Conservation (phyloP, 1,140 invertebrate genomes). For the Hestina assimilis region DNA sequence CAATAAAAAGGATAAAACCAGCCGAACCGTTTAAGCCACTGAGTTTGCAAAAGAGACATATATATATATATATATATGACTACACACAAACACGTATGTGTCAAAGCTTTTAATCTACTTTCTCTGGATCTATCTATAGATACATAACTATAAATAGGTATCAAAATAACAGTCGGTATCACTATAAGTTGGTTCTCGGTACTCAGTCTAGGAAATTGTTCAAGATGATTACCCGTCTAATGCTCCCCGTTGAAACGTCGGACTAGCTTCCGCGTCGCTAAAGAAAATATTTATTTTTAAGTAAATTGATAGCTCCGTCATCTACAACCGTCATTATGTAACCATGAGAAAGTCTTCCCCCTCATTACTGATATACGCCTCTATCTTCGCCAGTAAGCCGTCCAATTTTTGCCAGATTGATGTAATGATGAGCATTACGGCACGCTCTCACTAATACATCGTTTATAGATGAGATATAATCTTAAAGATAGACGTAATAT, state of each 20-base stretch:
- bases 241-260: constrained; percentile 51
- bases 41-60: too few relatives aligned
- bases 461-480: too few relatives aligned
- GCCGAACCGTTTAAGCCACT: too few relatives aligned
- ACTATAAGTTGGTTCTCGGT: constrained; percentile 23
- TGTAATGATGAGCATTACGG: constrained; percentile 5
- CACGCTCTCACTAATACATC: constrained; percentile 1
- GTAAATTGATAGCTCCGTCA: constrained; percentile 55
- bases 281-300: constrained; percentile 66
- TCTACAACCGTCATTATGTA: constrained; percentile 47
- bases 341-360: constrained; percentile 34
- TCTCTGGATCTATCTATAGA: not conserved
- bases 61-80: too few relatives aligned
- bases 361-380: constrained; percentile 29
- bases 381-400: constrained; percentile 9
- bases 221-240: constrained; percentile 62
- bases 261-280: constrained; percentile 59
- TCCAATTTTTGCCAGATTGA: constrained; percentile 13
- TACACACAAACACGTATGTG: too few relatives aligned
- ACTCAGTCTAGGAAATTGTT: constrained; percentile 64
- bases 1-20: too few relatives aligned
- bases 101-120: not conserved
- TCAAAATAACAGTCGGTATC: not conserved
- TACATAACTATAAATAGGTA: not conserved
- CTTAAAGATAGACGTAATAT: too few relatives aligned